Evolutionary conservation across 1,140 invertebrate genomes (phyloP).

Genomic region (Scaptomyza montana): DNA sequence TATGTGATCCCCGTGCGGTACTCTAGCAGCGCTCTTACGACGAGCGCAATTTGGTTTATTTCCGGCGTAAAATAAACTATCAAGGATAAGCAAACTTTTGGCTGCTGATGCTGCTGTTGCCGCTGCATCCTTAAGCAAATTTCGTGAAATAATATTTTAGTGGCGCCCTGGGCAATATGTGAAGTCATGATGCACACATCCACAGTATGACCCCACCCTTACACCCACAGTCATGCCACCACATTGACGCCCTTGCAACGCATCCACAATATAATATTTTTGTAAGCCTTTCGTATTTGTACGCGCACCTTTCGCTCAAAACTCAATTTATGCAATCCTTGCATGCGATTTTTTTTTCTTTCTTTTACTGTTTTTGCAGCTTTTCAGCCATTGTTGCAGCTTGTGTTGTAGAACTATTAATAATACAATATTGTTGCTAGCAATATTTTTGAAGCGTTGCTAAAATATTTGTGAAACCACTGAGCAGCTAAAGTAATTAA

Average conservation of each 20-base stretch:
- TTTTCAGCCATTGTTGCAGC: constrained; percentile 21
- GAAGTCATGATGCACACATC: constrained; percentile 68
- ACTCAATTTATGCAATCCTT: constrained; percentile 57
- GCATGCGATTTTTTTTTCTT: constrained; percentile 28
- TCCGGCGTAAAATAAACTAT: constrained; percentile 81
- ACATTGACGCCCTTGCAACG: constrained; percentile 2
- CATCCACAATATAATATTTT: constrained; percentile 63
- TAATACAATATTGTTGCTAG: constrained; percentile 29
- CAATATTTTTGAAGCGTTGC: constrained; percentile 65
- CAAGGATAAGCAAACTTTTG: constrained; percentile 82
- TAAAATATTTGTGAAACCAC: constrained; percentile 61
- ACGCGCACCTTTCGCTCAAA: constrained; percentile 66
- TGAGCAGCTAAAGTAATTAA: constrained; percentile 53
- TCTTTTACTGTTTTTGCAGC: too few relatives aligned
- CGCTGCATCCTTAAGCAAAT: constrained; percentile 79
- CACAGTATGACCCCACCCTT: constrained; percentile 9
- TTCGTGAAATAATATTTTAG: constrained; percentile 82
- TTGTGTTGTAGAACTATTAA: constrained; percentile 13
- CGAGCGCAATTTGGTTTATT: constrained; percentile 80
- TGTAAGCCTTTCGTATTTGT: constrained; percentile 63
- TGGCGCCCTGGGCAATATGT: constrained; percentile 76
- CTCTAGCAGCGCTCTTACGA: constrained; percentile 19
- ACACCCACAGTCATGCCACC: not conserved
- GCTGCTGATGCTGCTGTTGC: constrained; percentile 45
- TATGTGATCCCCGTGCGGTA: constrained; percentile 8